phyloP scores from a whole-genome alignment of 2,888 invertebrate genomes.

The Thumatha senex region DNA sequence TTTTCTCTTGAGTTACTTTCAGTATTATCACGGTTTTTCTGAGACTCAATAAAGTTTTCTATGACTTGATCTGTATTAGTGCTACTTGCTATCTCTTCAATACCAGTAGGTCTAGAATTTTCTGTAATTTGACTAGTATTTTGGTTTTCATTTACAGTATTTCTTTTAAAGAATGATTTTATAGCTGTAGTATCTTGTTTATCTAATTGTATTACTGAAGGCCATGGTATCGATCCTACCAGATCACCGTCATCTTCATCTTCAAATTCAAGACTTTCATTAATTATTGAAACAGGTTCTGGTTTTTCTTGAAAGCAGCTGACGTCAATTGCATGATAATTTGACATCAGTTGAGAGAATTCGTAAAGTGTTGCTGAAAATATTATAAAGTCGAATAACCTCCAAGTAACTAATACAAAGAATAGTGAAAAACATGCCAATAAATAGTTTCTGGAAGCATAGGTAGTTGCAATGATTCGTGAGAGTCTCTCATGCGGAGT shows the following conservation, averaged over 20 bases:
- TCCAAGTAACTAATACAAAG: conserved; percentile 52
- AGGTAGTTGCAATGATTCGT: conserved; percentile 50
- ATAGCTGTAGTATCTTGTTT: conserved; percentile 43
- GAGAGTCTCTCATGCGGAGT: conserved; percentile 45
- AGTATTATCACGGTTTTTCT: not conserved
- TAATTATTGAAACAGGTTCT: conserved; percentile 17
- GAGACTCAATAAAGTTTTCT: not conserved
- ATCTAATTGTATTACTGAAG: conserved; percentile 46
- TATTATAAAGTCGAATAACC: conserved; percentile 56
- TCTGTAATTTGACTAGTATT: not conserved
- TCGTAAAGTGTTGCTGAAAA: conserved; percentile 69
- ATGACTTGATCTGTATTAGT: not conserved
- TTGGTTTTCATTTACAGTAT: not conserved
- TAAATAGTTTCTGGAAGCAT: conserved; percentile 62
- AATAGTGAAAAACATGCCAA: conserved; percentile 63
- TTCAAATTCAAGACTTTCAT: conserved; percentile 11
- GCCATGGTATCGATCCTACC: conserved; percentile 44
- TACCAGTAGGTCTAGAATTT: not conserved
- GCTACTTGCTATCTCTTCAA: not conserved
- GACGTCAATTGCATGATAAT: conserved; percentile 59
- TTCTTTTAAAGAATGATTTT: conserved; percentile 42
- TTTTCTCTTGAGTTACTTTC: not conserved
- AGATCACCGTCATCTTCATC: conserved; percentile 25
- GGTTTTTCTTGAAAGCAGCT: conserved; percentile 29
- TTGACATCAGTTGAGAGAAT: conserved; percentile 61